Conservation (phyloP, 2,797 vertebrate species). For the Gobionotothen gibberifrons region DNA sequence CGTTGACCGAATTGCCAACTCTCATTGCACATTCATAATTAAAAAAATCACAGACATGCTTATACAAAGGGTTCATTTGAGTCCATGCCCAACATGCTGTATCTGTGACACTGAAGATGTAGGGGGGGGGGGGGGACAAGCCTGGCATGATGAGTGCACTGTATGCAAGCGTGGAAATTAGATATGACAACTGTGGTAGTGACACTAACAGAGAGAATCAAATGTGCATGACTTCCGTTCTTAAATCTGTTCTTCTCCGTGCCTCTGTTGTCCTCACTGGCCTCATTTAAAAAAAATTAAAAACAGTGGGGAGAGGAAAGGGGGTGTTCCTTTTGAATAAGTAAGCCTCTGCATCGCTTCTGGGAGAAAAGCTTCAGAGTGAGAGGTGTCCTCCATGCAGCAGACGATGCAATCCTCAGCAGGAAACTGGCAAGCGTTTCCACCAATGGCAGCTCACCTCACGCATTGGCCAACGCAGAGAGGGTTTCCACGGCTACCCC, state of each 20-base stretch:
- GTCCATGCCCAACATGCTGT: constrained; percentile 37
- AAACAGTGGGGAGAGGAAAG: constrained; percentile 21
- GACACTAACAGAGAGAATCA: constrained; percentile 19
- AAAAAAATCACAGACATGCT: neutral
- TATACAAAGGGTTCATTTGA: constrained; percentile 39
- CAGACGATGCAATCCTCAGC: constrained; percentile 68
- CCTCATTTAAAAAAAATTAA: constrained; percentile 56
- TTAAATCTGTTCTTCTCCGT: constrained; percentile 38
- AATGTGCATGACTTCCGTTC: constrained; percentile 32
- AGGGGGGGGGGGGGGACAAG: constrained; percentile 9
- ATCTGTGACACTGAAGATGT: constrained; percentile 36
- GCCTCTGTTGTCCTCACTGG: constrained; percentile 47
- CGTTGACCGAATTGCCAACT: neutral
- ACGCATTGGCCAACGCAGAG: constrained; percentile 49
- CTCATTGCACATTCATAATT: neutral
- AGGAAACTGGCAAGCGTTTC: constrained; percentile 46
- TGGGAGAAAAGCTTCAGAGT: constrained; percentile 59
- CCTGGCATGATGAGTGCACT: constrained; percentile 17
- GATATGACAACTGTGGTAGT: constrained; percentile 31
- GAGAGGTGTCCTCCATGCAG: constrained; percentile 68
- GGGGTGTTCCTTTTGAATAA: constrained; percentile 71
- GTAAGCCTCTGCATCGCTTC: constrained; percentile 57
- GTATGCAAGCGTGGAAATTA: constrained; percentile 40
- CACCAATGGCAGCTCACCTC: constrained; percentile 72
- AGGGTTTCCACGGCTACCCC: constrained; percentile 83